Conservation (phyloP, 2,888 invertebrate genomes). For the Synanthedon myopaeformis region DNA sequence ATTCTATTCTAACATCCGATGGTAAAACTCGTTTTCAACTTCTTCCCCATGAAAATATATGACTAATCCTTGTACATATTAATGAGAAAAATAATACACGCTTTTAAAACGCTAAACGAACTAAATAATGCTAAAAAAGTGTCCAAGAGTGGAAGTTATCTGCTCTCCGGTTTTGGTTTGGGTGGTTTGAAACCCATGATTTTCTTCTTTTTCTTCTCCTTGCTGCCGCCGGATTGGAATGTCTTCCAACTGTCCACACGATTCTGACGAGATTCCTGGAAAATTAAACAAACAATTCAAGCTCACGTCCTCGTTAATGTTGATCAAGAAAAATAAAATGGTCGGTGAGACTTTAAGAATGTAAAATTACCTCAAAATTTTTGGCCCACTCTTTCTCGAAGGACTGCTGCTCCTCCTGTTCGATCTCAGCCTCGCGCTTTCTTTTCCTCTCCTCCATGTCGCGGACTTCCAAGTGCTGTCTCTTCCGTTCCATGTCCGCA, state of each 20-base stretch:
- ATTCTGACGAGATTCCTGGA: constrained; percentile 88
- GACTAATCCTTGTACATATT: no score
- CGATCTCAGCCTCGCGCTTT: constrained; percentile 92
- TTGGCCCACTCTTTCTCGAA: constrained; percentile 97
- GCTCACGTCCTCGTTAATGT: not conserved
- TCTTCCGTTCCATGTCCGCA: constrained; percentile 96
- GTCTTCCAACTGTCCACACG: constrained; percentile 94
- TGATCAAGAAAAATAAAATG: not conserved
- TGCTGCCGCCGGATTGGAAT: constrained; percentile 81
- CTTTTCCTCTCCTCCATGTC: constrained; percentile 95
- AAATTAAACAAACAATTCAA: constrained; percentile 6
- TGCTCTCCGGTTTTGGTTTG: constrained; percentile 92
- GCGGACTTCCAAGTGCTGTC: constrained; percentile 86
- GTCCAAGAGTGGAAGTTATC: constrained; percentile 67
- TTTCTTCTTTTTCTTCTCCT: constrained; percentile 81
- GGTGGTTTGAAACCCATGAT: constrained; percentile 90
- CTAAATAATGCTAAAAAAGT: no score
- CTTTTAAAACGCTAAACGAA: no score
- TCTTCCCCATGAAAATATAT: no score
- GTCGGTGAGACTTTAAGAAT: no score
- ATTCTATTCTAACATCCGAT: no score
- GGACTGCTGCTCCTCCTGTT: constrained; percentile 90
- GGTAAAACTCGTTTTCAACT: no score
- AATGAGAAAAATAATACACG: no score
- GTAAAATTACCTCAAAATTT: constrained; percentile 89